These are phyloP conservation scores for Temnopleurus reevesii DNA, from an alignment of 53 echinoderm and acorn worm genomes.

Conservation along the genomic window DNA sequence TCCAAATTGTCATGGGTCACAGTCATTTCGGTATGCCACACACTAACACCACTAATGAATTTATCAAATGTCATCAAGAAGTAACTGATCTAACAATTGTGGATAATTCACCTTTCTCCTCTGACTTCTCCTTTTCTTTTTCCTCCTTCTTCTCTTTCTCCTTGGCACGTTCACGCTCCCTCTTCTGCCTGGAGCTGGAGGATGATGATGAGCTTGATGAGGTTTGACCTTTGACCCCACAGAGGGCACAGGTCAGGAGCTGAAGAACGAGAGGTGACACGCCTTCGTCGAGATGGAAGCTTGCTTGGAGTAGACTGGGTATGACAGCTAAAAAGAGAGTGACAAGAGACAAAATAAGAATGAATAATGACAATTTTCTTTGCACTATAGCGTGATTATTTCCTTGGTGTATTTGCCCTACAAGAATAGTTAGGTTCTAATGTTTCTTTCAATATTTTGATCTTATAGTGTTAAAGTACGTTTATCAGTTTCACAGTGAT, in stretches of 20 bases:
- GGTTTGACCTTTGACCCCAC: slow-evolving; percentile 79
- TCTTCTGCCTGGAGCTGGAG: slow-evolving; percentile 65
- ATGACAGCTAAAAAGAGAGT: slow-evolving; percentile 68
- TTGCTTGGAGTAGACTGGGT: slow-evolving; percentile 90
- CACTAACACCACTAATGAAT: no score
- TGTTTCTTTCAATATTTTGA: no score
- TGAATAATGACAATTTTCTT: neutral
- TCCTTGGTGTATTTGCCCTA: no score
- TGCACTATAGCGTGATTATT: no score
- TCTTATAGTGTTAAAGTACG: no score
- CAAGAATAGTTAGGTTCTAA: no score
- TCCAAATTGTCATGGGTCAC: no score
- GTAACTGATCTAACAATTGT: neutral
- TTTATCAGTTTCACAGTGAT: no score
- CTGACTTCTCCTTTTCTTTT: slow-evolving; percentile 74
- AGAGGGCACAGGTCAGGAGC: slow-evolving; percentile 93
- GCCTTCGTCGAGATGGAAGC: slow-evolving; percentile 93
- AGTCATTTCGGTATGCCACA: no score
- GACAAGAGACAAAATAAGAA: neutral
- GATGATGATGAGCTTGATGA: slow-evolving; percentile 51
- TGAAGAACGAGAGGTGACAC: slow-evolving; percentile 90
- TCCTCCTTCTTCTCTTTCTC: slow-evolving; percentile 59
- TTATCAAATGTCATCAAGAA: no score
- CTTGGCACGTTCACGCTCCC: slow-evolving; percentile 61
- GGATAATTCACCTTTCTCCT: slow-evolving; percentile 57